These are phyloP conservation scores for Eubasilissa splendida DNA, from an alignment of 2,888 invertebrate genomes.

Conservation along the genomic window DNA sequence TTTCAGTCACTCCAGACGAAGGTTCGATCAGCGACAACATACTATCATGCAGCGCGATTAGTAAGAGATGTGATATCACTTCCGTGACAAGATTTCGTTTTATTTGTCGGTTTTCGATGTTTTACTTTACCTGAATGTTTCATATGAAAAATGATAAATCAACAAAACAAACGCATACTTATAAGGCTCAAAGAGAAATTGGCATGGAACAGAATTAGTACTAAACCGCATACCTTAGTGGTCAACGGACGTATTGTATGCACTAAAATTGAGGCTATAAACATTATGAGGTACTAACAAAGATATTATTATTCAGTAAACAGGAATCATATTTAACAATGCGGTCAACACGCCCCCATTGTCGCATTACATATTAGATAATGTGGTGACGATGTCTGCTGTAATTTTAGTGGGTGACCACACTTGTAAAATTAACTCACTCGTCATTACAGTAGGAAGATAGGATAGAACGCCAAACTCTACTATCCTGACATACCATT, in stretches of 20 bases:
- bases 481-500: neutral
- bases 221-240: neutral
- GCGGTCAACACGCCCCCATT: neutral
- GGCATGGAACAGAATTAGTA: too few species aligned
- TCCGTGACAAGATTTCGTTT: too few species aligned
- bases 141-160: too few species aligned
- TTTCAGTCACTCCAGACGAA: too few species aligned
- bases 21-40: too few species aligned
- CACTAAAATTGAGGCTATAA: constrained; percentile 4
- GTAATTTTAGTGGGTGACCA: too few species aligned
- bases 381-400: neutral
- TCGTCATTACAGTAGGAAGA: neutral
- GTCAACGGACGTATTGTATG: neutral
- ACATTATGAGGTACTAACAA: constrained; percentile 11
- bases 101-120: too few species aligned
- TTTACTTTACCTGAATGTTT: too few species aligned
- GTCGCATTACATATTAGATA: neutral
- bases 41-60: too few species aligned
- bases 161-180: too few species aligned
- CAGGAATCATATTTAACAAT: constrained; percentile 19
- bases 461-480: neutral
- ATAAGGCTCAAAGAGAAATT: too few species aligned
- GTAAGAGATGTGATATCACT: too few species aligned
- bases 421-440: neutral
- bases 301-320: constrained; percentile 28